Evolutionary conservation across 2,113 vertebrate species (phyloP).

Genomic region (Mystacornis crossleyi): DNA sequence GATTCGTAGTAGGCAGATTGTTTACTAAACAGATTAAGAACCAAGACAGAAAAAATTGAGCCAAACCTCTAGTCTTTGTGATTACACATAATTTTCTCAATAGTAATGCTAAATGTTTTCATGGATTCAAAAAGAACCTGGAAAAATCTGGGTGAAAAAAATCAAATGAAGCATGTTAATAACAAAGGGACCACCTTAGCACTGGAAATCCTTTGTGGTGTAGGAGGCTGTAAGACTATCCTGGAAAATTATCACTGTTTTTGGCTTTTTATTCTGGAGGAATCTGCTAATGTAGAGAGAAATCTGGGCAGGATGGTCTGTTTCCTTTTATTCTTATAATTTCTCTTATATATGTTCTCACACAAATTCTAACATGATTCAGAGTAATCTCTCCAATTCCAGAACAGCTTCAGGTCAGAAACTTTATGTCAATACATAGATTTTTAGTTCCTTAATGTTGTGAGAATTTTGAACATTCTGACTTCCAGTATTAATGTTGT

Average conservation of each 20-base stretch:
- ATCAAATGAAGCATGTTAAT: neutral
- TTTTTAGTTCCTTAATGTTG: neutral
- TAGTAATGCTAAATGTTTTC: neutral
- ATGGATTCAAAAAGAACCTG: neutral
- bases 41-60: neutral
- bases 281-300: neutral
- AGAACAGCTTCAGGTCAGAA: neutral
- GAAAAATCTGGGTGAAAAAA: neutral
- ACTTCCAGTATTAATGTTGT: neutral
- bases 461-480: neutral
- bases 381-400: neutral
- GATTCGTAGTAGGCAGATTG: neutral
- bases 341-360: neutral
- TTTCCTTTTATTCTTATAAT: neutral
- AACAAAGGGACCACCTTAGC: neutral
- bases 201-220: neutral
- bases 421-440: neutral
- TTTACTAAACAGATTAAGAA: constrained; percentile 24
- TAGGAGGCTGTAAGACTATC: neutral
- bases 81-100: neutral
- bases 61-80: neutral
- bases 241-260: neutral
- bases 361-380: neutral
- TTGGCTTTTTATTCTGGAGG: neutral
- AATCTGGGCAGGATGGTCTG: neutral